phyloP scores from a whole-genome alignment of 2,888 invertebrate species.

The Allygus modestus region DNA sequence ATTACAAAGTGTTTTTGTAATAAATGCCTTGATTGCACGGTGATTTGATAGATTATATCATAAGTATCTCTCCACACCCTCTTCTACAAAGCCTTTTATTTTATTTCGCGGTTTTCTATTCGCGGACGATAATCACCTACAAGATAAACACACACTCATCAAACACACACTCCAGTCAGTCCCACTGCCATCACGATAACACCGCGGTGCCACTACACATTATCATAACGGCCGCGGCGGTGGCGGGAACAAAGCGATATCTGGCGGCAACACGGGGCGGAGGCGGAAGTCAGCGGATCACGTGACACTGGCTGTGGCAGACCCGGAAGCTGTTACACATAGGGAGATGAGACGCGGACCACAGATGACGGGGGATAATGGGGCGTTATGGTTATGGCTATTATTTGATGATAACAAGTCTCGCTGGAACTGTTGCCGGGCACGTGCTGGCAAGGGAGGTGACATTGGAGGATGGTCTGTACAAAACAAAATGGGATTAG shows the following conservation, averaged over 20 bases:
- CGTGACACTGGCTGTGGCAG: not conserved
- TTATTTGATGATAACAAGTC: not conserved
- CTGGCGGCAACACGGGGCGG: conserved; percentile 31
- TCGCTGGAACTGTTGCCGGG: not conserved
- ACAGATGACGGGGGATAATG: not conserved
- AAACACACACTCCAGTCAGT: too few relatives aligned
- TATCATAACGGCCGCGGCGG: conserved; percentile 30
- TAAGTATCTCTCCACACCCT: too few relatives aligned
- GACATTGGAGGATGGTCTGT: too few relatives aligned
- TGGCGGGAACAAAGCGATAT: conserved; percentile 38
- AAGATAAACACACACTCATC: too few relatives aligned
- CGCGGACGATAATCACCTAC: too few relatives aligned
- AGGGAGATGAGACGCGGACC: not conserved
- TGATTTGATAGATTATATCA: too few relatives aligned
- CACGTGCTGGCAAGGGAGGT: too few relatives aligned
- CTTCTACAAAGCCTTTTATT: too few relatives aligned
- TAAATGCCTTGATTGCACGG: too few relatives aligned
- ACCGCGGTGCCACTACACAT: not conserved
- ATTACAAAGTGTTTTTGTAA: too few relatives aligned
- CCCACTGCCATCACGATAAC: not conserved
- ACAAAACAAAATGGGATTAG: too few relatives aligned
- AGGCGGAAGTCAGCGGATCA: conserved; percentile 24
- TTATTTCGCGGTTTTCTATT: too few relatives aligned
- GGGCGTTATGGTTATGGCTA: not conserved
- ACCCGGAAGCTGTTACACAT: not conserved